A percentile compares a stretch with the other conserved stretches of the same genome.
Conservation (phyloP, 1,140 invertebrate genomes). For the Drosophila melanogaster region DNA sequence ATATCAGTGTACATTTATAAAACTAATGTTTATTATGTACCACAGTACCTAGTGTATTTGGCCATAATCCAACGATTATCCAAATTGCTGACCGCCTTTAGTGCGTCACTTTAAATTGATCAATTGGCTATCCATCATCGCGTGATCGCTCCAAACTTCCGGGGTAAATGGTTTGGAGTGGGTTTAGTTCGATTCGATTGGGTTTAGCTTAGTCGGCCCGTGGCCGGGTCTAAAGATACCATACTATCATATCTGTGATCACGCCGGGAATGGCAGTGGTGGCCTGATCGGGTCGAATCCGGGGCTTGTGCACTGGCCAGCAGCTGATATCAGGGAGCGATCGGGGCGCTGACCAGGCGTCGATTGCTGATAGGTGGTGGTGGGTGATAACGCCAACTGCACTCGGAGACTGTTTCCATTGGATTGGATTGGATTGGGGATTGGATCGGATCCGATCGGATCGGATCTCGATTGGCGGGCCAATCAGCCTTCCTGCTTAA, state of each 20-base stretch:
- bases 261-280: slow-evolving; percentile 2
- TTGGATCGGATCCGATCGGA: slow-evolving; percentile 17
- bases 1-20: too few relatives aligned
- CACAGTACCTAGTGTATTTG: neutral
- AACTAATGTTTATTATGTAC: too few relatives aligned
- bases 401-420: slow-evolving; percentile 44
- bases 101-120: slow-evolving; percentile 38
- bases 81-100: slow-evolving; percentile 15
- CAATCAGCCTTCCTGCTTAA: slow-evolving; percentile 23
- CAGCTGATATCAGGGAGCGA: slow-evolving; percentile 23
- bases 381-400: slow-evolving; percentile 28
- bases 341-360: slow-evolving; percentile 28
- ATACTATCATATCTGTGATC: slow-evolving; percentile 24
- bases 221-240: slow-evolving; percentile 10
- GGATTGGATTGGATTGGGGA: slow-evolving; percentile 18
- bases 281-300: slow-evolving; percentile 29
- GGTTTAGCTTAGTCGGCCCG: slow-evolving; percentile 2
- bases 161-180: slow-evolving; percentile 1
- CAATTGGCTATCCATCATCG: slow-evolving; percentile 38
- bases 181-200: neutral
- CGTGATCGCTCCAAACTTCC: slow-evolving; percentile 31
- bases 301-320: slow-evolving; percentile 23
- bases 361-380: slow-evolving; percentile 14
- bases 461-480: slow-evolving; percentile 15
- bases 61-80: slow-evolving; percentile 20